These are phyloP conservation scores for Ennomos quercinarius DNA, from an alignment of 2,888 invertebrate genomes.

Conservation along the genomic window DNA sequence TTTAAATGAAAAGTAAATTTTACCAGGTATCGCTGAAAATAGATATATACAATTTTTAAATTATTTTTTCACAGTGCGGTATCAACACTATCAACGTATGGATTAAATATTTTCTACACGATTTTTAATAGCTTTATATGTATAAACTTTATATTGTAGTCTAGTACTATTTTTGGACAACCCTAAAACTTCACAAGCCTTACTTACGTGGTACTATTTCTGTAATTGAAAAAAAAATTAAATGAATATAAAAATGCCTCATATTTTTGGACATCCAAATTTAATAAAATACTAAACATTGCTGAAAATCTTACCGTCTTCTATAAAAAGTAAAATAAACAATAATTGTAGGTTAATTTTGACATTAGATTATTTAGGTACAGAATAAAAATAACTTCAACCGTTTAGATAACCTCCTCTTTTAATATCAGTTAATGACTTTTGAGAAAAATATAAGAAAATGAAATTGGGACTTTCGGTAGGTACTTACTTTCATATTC, in stretches of 20 bases:
- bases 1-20: constrained; percentile 26
- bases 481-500: constrained; percentile 38
- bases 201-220: constrained; percentile 67
- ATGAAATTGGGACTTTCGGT: background rate
- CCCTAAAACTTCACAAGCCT: background rate
- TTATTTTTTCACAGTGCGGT: background rate
- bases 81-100: too few relatives aligned
- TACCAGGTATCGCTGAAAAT: constrained; percentile 55
- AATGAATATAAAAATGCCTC: background rate
- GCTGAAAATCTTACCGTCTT: constrained; percentile 43
- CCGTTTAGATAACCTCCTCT: too few relatives aligned
- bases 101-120: too few relatives aligned
- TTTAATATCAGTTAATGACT: too few relatives aligned
- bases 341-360: background rate
- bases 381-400: too few relatives aligned
- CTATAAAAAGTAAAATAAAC: constrained; percentile 40
- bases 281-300: background rate
- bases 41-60: constrained; percentile 9
- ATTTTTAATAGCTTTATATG: too few relatives aligned
- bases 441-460: too few relatives aligned
- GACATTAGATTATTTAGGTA: background rate
- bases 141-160: too few relatives aligned
- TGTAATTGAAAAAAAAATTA: constrained; percentile 40
- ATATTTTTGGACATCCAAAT: too few relatives aligned
- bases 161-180: too few relatives aligned